A percentile compares a stretch with the other conserved stretches of the same genome.
Conservation (phyloP, 2,888 invertebrate species). For the Heliconius cydno region DNA sequence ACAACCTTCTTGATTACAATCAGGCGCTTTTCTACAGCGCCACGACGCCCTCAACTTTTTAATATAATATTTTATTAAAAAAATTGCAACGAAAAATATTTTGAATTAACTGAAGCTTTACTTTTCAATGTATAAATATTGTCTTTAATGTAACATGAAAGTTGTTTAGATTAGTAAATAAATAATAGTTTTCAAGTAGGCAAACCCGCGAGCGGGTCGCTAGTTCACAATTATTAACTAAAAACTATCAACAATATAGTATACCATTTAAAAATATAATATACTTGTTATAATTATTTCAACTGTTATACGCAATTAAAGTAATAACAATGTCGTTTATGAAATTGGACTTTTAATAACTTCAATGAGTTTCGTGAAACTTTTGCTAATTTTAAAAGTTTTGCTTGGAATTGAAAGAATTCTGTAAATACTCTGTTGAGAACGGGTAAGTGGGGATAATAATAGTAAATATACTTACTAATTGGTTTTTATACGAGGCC, state of each 20-base stretch:
- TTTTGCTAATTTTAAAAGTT: conserved; percentile 30
- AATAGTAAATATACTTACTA: not conserved
- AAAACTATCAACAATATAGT: too few relatives aligned
- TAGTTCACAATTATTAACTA: too few relatives aligned
- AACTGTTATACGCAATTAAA: conserved; percentile 17
- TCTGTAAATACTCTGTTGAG: not conserved
- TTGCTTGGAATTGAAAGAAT: not conserved
- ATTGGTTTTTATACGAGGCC: not conserved
- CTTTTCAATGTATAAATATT: too few relatives aligned
- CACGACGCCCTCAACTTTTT: too few relatives aligned
- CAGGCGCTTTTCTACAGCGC: too few relatives aligned
- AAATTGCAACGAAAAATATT: too few relatives aligned
- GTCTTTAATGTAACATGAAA: too few relatives aligned
- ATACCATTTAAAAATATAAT: not conserved
- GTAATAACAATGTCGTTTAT: conserved; percentile 31
- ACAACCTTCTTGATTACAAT: too few relatives aligned
- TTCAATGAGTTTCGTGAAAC: conserved; percentile 26
- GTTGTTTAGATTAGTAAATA: not conserved
- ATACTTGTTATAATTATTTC: conserved; percentile 1
- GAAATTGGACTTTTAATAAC: conserved; percentile 31
- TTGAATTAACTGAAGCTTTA: too few relatives aligned
- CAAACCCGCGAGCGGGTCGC: not conserved
- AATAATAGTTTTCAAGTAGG: not conserved
- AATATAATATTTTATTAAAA: too few relatives aligned
- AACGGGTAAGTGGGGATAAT: too few relatives aligned